Percentiles rank a stretch among this genome's conserved stretches.
These are phyloP conservation scores for Tyrannus savana DNA, from an alignment of 2,113 vertebrate genomes.

Conservation along the genomic window DNA sequence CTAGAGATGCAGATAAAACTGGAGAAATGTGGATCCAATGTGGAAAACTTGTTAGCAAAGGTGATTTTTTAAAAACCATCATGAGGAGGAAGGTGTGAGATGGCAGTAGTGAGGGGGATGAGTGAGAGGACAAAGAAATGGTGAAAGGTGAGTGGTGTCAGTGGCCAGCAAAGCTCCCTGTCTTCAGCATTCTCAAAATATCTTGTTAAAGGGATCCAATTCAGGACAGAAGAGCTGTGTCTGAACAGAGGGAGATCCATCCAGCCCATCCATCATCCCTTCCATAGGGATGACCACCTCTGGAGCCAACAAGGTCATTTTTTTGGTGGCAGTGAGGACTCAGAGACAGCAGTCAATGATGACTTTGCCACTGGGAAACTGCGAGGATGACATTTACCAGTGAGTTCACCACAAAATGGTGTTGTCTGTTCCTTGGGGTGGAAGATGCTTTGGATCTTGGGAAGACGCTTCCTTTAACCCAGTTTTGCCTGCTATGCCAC, in stretches of 20 bases:
- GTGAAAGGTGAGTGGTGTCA: background rate
- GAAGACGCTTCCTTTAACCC: background rate
- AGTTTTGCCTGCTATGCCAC: background rate
- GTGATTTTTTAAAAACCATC: background rate
- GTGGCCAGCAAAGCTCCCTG: background rate
- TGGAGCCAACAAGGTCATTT: background rate
- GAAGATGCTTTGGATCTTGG: background rate
- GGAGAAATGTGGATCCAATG: background rate
- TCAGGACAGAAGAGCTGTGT: background rate
- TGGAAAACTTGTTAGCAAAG: background rate
- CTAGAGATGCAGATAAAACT: background rate
- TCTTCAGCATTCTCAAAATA: background rate
- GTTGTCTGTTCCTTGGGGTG: background rate
- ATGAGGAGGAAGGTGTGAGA: background rate
- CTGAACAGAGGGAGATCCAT: background rate
- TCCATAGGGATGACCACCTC: background rate
- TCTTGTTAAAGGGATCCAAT: background rate
- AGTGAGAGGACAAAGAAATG: background rate
- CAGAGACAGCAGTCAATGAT: fast-evolving
- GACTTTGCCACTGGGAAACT: background rate
- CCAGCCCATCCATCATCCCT: background rate
- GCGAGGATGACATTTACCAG: background rate
- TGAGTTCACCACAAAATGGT: background rate
- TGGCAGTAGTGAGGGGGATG: background rate
- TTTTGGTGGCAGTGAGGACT: background rate